A percentile compares a stretch with the other conserved stretches of the same genome.
These are phyloP conservation scores for Martes martes DNA, from an alignment of 2,113 vertebrate species.

Conservation along the genomic window DNA sequence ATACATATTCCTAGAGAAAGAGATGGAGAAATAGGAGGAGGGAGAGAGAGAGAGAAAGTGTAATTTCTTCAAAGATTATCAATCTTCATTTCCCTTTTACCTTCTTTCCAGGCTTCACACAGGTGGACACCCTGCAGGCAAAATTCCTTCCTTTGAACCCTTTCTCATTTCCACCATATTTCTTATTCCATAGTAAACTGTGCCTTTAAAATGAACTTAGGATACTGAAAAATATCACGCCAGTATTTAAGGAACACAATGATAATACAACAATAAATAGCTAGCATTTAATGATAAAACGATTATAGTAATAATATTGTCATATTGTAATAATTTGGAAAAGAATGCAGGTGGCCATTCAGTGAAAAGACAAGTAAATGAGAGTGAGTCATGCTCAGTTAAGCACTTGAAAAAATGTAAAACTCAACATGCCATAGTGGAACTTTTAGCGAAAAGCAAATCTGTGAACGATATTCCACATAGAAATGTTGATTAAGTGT, in stretches of 20 bases:
- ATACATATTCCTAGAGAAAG: background rate
- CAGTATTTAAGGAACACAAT: background rate
- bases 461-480: background rate
- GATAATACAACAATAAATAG: background rate
- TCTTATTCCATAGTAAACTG: background rate
- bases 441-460: background rate
- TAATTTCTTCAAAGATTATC: background rate
- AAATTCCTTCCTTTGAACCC: background rate
- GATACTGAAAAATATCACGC: background rate
- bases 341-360: background rate
- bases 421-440: background rate
- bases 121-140: background rate
- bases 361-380: slow-evolving; percentile 16
- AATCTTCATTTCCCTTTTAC: background rate
- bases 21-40: background rate
- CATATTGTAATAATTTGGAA: slow-evolving; percentile 8
- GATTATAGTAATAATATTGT: background rate
- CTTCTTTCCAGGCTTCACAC: background rate
- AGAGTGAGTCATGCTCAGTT: background rate
- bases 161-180: background rate
- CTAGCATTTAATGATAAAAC: background rate
- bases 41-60: background rate
- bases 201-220: background rate
- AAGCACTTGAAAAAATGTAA: background rate
- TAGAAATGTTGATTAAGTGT: background rate